A percentile compares a stretch with the other conserved stretches of the same genome.
Conservation (phyloP, 2,113 vertebrate species). For the Trochalopteron elliotii region DNA sequence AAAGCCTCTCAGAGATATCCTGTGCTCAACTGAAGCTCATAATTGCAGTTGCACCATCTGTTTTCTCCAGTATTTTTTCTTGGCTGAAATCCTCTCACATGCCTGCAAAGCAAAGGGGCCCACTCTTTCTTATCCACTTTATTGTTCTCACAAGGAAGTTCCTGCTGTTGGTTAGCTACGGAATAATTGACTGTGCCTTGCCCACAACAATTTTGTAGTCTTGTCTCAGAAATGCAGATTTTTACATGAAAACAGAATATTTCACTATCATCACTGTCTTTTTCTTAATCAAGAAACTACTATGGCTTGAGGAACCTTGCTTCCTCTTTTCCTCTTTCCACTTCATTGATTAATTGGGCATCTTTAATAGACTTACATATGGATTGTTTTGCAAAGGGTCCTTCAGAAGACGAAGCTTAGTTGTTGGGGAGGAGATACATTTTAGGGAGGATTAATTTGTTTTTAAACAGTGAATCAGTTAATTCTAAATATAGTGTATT, state of each 20-base stretch:
- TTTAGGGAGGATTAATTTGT: accelerated
- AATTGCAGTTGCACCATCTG: neutral
- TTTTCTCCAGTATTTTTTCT: neutral
- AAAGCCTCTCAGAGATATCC: neutral
- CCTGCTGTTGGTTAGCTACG: neutral
- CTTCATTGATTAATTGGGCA: neutral
- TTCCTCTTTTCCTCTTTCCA: neutral
- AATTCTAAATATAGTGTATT: neutral
- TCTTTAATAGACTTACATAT: neutral
- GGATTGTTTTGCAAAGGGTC: neutral
- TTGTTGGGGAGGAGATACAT: neutral
- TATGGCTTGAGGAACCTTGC: neutral
- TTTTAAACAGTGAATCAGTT: neutral
- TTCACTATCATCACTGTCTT: neutral
- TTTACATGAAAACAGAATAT: neutral
- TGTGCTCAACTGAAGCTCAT: neutral
- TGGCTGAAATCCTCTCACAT: neutral
- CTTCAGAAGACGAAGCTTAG: neutral
- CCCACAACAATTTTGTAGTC: neutral
- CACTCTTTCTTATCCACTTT: neutral
- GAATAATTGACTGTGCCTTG: neutral
- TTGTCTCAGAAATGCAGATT: neutral
- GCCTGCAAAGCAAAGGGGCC: neutral
- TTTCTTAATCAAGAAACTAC: neutral
- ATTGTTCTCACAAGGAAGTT: neutral